phyloP scores from a whole-genome alignment of 2,888 invertebrate species.

The Cephalotes varians region DNA sequence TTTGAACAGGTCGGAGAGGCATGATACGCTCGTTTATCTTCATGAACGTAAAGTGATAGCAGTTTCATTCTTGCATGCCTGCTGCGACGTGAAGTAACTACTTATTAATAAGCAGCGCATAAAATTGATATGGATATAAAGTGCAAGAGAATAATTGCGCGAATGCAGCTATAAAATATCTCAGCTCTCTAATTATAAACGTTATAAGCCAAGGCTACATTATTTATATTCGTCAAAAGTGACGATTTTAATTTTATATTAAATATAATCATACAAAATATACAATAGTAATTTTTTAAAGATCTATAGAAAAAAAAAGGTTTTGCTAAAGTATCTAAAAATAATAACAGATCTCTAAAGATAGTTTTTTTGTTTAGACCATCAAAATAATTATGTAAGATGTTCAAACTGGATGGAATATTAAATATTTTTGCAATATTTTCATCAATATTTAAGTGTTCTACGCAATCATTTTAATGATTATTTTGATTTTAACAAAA shows the following conservation, averaged over 20 bases:
- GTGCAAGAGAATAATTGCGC: constrained; percentile 1
- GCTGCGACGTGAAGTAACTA: background rate
- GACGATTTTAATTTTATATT: background rate
- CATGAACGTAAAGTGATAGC: constrained; percentile 33
- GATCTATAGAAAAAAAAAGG: too few species aligned
- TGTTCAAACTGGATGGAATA: too few species aligned
- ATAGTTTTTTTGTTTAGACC: too few species aligned
- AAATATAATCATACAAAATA: background rate
- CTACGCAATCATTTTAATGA: too few species aligned
- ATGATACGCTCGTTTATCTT: constrained; percentile 45
- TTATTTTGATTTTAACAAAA: too few species aligned
- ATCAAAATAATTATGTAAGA: too few species aligned
- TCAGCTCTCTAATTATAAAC: background rate
- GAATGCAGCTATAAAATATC: background rate
- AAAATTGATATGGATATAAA: constrained; percentile 40
- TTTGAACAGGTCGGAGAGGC: constrained; percentile 39
- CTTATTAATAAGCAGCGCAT: constrained; percentile 15
- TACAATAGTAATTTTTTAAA: background rate
- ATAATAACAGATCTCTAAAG: too few species aligned
- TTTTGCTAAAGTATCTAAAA: too few species aligned
- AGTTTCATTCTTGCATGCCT: constrained; percentile 16
- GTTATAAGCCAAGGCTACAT: background rate
- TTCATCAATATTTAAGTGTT: too few species aligned
- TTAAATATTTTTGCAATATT: too few species aligned
- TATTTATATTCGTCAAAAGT: background rate